These are phyloP conservation scores for Pterocles burchelli DNA, from an alignment of 2,113 vertebrate species.

Conservation along the genomic window DNA sequence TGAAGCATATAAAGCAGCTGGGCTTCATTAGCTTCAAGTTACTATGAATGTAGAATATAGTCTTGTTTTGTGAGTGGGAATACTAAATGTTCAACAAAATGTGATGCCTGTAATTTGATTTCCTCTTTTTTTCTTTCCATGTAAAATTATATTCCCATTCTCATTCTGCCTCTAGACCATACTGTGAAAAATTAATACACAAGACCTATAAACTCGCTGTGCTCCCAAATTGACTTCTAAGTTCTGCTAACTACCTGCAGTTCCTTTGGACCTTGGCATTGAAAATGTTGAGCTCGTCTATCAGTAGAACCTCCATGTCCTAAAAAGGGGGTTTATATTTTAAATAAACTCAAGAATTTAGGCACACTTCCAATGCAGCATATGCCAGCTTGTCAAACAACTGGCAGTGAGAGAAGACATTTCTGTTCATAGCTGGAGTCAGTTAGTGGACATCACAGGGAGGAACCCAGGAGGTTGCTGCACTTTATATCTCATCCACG, in stretches of 20 bases:
- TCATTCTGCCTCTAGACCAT: background rate
- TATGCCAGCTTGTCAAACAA: background rate
- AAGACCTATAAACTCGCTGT: background rate
- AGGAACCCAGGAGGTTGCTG: background rate
- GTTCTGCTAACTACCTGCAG: background rate
- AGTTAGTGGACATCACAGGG: background rate
- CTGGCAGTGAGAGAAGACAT: background rate
- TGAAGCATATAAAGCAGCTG: constrained; percentile 27
- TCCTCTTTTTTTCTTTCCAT: background rate
- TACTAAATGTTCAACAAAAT: constrained; percentile 7
- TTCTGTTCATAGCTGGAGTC: background rate
- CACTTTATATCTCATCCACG: fast-evolving
- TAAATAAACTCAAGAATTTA: background rate
- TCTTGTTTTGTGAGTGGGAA: constrained; percentile 2
- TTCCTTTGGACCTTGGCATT: background rate
- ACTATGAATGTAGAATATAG: background rate
- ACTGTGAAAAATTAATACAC: background rate
- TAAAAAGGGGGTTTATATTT: background rate
- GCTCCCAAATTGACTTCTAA: background rate
- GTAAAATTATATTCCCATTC: background rate
- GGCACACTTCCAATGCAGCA: background rate
- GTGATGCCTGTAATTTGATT: background rate
- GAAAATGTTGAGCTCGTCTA: background rate
- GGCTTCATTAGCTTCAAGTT: constrained; percentile 54
- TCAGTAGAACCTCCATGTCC: background rate